Evolutionary conservation across 2,797 vertebrate species (phyloP).

Genomic region (Siniperca undulata): DNA sequence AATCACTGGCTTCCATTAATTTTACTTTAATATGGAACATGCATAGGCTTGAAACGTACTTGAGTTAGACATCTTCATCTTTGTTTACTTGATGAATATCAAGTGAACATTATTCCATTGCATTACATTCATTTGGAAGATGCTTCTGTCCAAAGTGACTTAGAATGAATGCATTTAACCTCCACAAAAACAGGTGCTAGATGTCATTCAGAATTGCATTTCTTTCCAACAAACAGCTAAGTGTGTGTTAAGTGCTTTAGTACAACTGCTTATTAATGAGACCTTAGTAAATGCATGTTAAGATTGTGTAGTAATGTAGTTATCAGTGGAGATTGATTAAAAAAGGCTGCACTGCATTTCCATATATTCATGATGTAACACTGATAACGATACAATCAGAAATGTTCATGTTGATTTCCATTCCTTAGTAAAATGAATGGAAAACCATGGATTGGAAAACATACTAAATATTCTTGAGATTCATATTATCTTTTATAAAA

Average conservation of each 20-base stretch:
- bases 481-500: not conserved
- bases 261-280: not conserved
- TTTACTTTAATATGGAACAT: not conserved
- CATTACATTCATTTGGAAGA: not conserved
- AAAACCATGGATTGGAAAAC: not conserved
- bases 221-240: not conserved
- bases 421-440: not conserved
- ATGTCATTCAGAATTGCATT: not conserved
- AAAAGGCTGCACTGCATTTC: not conserved
- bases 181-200: not conserved
- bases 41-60: too few species aligned
- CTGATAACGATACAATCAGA: not conserved
- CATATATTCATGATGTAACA: not conserved
- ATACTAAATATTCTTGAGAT: not conserved
- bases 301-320: not conserved
- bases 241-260: not conserved
- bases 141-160: not conserved
- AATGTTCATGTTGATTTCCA: not conserved
- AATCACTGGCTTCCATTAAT: not conserved
- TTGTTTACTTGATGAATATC: too few species aligned
- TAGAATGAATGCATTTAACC: not conserved
- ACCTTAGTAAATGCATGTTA: not conserved
- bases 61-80: not conserved
- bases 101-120: not conserved
- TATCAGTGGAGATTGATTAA: not conserved